Evolutionary conservation across 2,797 vertebrate genomes (phyloP), one percentile per base, ranked within the genome.

Genomic region (Podarcis siculus): DNA sequence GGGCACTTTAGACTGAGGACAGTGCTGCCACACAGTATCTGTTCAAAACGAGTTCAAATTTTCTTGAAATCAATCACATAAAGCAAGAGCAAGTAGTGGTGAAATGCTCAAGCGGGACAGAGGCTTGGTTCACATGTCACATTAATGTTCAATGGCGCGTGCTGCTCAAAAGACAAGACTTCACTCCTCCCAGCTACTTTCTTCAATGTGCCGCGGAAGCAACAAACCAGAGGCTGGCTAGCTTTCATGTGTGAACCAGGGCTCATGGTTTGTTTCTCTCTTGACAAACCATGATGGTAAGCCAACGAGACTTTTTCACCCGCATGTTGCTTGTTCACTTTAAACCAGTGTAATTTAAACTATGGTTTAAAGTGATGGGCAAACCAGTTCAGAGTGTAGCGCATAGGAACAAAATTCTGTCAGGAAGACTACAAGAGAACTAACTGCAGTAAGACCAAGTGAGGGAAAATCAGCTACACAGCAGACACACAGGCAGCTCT

Each of bases 401-500:
- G 30, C 19, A 45, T 61, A 72, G 25, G 27, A 64, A 72, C 17
- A 25, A 15, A 27, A 71, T 61, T 8, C 21, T 12, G 55, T 21
- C 80, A 78, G 17, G 61, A 75, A 88, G 71, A 90, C 0, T 0
- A 45, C 37, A 55, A 81, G 39, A 55, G 37, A 76, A 76, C 25
- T 76, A 37, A 85, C 71, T 25, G 83, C 79, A 12, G 37, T 8
- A 72, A 86, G 88, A 32, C 82, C 89, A 83, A 58, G 64, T 49
- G 85, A 87, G 67, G 89, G 93, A 82, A 32, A 3, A 42, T 81
- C 10, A 55, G 49, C 1, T 0, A 8, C 0, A 35, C 0, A 91
- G 88, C 83, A 19, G 39, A 87, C 81, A 82, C 0, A 2, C 80
- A 91, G 23, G 5, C 72, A 87, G 91, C 88, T 61, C 73, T 88